Evolutionary conservation across 2,113 vertebrate species (phyloP).

Genomic region (Sinocyclocheilus grahami): DNA sequence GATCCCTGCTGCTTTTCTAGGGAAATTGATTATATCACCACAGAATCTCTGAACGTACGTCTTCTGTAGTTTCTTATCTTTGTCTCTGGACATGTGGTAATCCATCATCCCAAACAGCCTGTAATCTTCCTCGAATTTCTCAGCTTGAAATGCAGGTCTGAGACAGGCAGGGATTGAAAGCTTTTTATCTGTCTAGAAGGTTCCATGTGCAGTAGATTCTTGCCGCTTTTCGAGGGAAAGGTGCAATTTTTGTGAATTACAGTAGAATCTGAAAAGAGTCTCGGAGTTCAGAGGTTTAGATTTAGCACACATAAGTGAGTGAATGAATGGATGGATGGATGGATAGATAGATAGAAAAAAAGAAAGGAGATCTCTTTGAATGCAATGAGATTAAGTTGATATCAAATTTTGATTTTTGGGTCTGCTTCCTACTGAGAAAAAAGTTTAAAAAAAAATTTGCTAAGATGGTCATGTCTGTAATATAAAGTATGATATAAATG

Average conservation of each 20-base stretch:
- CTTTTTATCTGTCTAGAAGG: conserved; percentile 3
- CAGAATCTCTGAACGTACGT: neutral
- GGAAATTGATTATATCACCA: neutral
- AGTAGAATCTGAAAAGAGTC: neutral
- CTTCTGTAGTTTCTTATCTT: conserved; percentile 1
- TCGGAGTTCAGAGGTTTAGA: neutral
- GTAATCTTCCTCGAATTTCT: conserved; percentile 5
- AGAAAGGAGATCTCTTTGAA: no score
- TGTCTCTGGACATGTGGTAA: conserved; percentile 24
- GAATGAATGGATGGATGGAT: no score
- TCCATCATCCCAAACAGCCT: conserved; percentile 9
- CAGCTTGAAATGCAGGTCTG: neutral
- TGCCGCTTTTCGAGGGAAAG: neutral
- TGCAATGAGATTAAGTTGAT: no score
- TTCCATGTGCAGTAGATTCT: neutral
- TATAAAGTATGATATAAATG: neutral
- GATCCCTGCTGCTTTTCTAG: neutral
- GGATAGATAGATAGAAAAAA: neutral
- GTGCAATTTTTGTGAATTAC: neutral
- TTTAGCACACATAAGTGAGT: neutral
- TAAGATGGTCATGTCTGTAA: neutral
- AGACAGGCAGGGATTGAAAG: neutral
- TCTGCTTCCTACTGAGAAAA: neutral
- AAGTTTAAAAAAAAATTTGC: no score
- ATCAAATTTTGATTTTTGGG: neutral